phyloP scores from a whole-genome alignment of 2,888 invertebrate genomes.

The Ferrisia virgata region DNA sequence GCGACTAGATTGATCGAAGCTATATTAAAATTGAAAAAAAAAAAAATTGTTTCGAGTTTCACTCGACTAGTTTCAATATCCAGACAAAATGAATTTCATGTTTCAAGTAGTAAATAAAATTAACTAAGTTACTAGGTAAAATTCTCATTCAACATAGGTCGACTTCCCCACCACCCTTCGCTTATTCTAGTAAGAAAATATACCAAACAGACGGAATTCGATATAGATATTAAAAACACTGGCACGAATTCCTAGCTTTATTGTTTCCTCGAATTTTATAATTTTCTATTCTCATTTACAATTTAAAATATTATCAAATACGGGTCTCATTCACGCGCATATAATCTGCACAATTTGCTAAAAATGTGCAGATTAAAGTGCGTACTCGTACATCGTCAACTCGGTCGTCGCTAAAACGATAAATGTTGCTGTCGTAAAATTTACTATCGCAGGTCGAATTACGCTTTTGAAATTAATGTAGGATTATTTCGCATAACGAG shows the following conservation, averaged over 20 bases:
- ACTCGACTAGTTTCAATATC: too few species aligned
- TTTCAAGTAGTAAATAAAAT: too few species aligned
- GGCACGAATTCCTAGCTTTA: not conserved
- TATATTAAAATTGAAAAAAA: too few species aligned
- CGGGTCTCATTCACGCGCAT: not conserved
- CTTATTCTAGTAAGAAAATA: too few species aligned
- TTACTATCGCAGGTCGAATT: not conserved
- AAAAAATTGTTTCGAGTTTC: too few species aligned
- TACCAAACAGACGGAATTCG: too few species aligned
- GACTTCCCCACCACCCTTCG: too few species aligned
- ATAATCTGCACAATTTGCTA: not conserved
- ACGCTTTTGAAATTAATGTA: constrained; percentile 1
- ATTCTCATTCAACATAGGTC: too few species aligned
- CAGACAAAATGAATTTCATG: too few species aligned
- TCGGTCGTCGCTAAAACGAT: not conserved
- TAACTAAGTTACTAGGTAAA: too few species aligned
- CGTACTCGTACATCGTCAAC: too few species aligned
- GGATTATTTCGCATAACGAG: not conserved
- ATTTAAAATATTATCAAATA: not conserved
- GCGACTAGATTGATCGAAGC: not conserved
- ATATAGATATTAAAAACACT: not conserved
- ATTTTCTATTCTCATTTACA: not conserved
- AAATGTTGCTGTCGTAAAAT: not conserved
- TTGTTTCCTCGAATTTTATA: not conserved
- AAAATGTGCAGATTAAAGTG: not conserved